Evolutionary conservation across 2,888 invertebrate species (phyloP).

Genomic region (Spialia ferax): DNA sequence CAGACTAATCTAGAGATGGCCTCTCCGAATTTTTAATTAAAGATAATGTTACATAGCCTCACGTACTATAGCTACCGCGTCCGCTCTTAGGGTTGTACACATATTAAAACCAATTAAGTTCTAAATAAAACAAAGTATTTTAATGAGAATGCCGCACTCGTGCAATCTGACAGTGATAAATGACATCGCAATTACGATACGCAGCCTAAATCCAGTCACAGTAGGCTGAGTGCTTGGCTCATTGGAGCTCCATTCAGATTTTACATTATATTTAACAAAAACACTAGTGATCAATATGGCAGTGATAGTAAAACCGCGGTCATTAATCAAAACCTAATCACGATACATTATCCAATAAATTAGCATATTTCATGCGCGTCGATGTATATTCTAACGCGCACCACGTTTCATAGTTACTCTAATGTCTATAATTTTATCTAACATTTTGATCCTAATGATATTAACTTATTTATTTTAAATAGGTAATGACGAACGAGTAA

Average conservation of each 20-base stretch:
- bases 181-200: constrained; percentile 48
- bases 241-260: constrained; percentile 34
- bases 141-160: constrained; percentile 50
- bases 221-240: constrained; percentile 31
- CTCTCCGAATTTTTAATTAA: constrained; percentile 81
- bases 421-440: constrained; percentile 41
- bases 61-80: constrained; percentile 66
- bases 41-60: constrained; percentile 81
- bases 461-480: constrained; percentile 36
- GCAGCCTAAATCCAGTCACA: constrained; percentile 42
- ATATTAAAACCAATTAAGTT: constrained; percentile 51
- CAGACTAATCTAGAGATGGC: constrained; percentile 82
- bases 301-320: constrained; percentile 39
- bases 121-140: constrained; percentile 49
- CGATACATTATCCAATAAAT: constrained; percentile 40
- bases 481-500: constrained; percentile 28
- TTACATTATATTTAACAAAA: constrained; percentile 41
- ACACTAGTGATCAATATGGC: constrained; percentile 40
- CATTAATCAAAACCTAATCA: constrained; percentile 41
- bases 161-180: constrained; percentile 56
- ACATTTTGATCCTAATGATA: constrained; percentile 38
- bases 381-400: constrained; percentile 33
- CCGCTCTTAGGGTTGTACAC: constrained; percentile 61
- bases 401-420: constrained; percentile 31
- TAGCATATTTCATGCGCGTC: constrained; percentile 40